A percentile compares a stretch with the other conserved stretches of the same genome.
phyloP scores from a whole-genome alignment of 37 sponge, comb jelly and placozoan species.

The Oscarella lobularis region DNA sequence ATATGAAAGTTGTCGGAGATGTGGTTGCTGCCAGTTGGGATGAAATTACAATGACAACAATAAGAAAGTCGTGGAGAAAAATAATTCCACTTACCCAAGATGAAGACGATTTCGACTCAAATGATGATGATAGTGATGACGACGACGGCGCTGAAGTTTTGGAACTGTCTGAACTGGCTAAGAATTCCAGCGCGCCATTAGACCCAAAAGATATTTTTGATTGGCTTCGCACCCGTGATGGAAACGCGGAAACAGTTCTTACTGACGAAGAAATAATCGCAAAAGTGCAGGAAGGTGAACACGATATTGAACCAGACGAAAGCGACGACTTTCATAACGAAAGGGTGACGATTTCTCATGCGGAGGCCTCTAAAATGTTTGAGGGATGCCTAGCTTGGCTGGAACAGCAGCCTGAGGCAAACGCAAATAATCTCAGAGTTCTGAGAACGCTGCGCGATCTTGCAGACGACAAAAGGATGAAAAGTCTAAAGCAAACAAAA shows the following conservation, averaged over 20 bases:
- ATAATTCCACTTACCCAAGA: neutral
- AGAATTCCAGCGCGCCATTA: neutral
- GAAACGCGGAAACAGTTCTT: neutral
- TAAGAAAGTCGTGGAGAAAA: neutral
- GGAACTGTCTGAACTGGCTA: too few species aligned
- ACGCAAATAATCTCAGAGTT: neutral
- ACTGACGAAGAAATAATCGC: neutral
- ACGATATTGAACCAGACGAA: neutral
- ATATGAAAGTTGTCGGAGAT: neutral
- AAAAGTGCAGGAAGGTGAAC: neutral
- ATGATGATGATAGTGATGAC: neutral
- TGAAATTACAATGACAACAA: neutral
- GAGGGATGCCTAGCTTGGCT: neutral
- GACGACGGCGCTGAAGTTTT: neutral
- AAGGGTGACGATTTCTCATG: neutral
- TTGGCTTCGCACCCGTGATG: too few species aligned
- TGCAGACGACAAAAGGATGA: too few species aligned
- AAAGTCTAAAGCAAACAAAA: too few species aligned
- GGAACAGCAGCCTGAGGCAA: neutral
- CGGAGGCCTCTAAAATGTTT: neutral
- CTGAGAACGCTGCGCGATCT: neutral
- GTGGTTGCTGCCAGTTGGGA: neutral
- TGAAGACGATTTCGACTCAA: neutral
- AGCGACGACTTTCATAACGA: too few species aligned
- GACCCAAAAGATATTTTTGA: neutral